These are phyloP conservation scores for Philereme transversata DNA, from an alignment of 2,888 invertebrate genomes.

Conservation along the genomic window DNA sequence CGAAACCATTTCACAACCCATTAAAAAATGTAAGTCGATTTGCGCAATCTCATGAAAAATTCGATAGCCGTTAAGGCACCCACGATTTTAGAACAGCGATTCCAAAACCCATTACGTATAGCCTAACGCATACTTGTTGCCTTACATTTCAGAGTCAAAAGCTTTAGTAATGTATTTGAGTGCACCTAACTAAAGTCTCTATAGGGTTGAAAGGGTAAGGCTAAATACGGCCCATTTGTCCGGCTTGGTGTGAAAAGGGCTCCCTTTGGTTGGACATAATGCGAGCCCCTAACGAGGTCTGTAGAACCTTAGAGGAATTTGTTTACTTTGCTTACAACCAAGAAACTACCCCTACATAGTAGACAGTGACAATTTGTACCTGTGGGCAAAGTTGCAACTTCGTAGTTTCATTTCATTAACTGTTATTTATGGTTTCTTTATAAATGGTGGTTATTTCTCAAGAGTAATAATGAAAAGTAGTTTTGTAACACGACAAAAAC, in stretches of 20 bases:
- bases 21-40: slow-evolving; percentile 9
- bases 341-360: slow-evolving; percentile 27
- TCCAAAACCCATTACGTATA: slow-evolving; percentile 38
- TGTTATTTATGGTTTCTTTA: no score
- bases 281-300: slow-evolving; percentile 47
- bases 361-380: slow-evolving; percentile 28
- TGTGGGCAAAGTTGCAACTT: slow-evolving; percentile 19
- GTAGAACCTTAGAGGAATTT: slow-evolving; percentile 39
- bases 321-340: slow-evolving; percentile 31
- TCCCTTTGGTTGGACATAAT: slow-evolving; percentile 44
- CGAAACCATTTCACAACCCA: slow-evolving; percentile 7
- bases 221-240: slow-evolving; percentile 54
- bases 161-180: slow-evolving; percentile 43
- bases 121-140: slow-evolving; percentile 44
- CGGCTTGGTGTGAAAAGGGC: slow-evolving; percentile 48
- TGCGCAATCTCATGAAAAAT: slow-evolving; percentile 11
- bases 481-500: no score
- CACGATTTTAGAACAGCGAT: slow-evolving; percentile 3
- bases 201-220: slow-evolving; percentile 44
- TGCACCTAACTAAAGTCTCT: slow-evolving; percentile 43
- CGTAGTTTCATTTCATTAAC: not conserved
- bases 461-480: no score
- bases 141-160: slow-evolving; percentile 37
- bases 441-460: no score
- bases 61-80: slow-evolving; percentile 14